Evolutionary conservation across 1,140 invertebrate genomes (phyloP).

Genomic region (Caerostris darwini): DNA sequence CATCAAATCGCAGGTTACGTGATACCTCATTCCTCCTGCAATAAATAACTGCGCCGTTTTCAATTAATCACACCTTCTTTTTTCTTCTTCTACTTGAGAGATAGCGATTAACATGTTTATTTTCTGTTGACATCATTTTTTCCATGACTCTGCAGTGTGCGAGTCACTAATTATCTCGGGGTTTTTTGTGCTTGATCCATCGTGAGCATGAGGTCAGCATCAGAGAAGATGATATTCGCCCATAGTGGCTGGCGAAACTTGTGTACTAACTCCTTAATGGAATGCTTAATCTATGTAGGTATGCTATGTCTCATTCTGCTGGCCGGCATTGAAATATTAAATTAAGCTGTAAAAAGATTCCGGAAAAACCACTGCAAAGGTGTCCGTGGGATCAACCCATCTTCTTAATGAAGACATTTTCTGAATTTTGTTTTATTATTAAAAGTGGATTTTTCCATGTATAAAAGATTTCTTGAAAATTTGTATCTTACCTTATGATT

Average conservation of each 20-base stretch:
- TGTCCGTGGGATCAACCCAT: no score
- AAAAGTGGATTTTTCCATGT: no score
- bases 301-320: neutral
- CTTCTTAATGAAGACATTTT: no score
- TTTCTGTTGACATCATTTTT: conserved; percentile 40
- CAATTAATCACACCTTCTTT: conserved; percentile 10
- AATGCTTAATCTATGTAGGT: neutral
- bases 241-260: neutral
- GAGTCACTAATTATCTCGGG: neutral
- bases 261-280: neutral
- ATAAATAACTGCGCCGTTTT: neutral
- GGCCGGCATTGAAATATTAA: conserved; percentile 31
- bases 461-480: no score
- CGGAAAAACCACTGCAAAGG: neutral
- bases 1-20: neutral
- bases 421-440: no score
- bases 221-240: neutral
- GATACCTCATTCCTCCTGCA: neutral
- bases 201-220: conserved; percentile 48
- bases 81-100: neutral
- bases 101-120: conserved; percentile 19
- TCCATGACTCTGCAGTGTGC: neutral
- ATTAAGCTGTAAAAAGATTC: neutral
- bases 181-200: neutral
- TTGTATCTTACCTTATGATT: no score